phyloP scores from a whole-genome alignment of 2,888 invertebrate species.

The Diaperis boleti region DNA sequence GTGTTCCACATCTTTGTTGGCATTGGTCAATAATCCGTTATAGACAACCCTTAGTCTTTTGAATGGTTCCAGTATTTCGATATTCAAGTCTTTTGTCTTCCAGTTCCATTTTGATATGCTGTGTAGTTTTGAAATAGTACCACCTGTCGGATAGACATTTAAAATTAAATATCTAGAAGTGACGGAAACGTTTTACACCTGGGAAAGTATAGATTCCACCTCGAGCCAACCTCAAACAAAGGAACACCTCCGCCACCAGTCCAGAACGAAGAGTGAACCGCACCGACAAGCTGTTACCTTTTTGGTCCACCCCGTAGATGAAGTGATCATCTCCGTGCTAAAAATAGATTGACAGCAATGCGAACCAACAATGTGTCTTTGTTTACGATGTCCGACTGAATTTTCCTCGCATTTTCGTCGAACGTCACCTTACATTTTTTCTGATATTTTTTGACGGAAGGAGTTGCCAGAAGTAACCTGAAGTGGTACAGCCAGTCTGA shows the following conservation, averaged over 20 bases:
- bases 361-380: conserved; percentile 3
- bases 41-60: conserved; percentile 74
- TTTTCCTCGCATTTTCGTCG: conserved; percentile 23
- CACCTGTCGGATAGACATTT: too few species aligned
- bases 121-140: conserved; percentile 68
- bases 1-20: conserved; percentile 61
- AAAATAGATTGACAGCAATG: conserved; percentile 51
- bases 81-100: conserved; percentile 72
- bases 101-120: conserved; percentile 68
- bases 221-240: conserved; percentile 67
- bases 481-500: conserved; percentile 58
- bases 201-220: conserved; percentile 67
- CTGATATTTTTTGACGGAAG: conserved; percentile 53
- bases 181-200: conserved; percentile 58
- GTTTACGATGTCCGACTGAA: conserved; percentile 59
- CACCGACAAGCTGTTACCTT: conserved; percentile 70
- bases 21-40: conserved; percentile 73
- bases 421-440: conserved; percentile 45
- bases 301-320: conserved; percentile 70
- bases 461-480: conserved; percentile 56
- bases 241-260: conserved; percentile 69
- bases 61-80: conserved; percentile 74
- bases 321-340: conserved; percentile 65
- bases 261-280: conserved; percentile 69
- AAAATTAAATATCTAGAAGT: too few species aligned